These are phyloP conservation scores for Puffinus mauretanicus DNA, from an alignment of 2,113 vertebrate species.

Conservation along the genomic window DNA sequence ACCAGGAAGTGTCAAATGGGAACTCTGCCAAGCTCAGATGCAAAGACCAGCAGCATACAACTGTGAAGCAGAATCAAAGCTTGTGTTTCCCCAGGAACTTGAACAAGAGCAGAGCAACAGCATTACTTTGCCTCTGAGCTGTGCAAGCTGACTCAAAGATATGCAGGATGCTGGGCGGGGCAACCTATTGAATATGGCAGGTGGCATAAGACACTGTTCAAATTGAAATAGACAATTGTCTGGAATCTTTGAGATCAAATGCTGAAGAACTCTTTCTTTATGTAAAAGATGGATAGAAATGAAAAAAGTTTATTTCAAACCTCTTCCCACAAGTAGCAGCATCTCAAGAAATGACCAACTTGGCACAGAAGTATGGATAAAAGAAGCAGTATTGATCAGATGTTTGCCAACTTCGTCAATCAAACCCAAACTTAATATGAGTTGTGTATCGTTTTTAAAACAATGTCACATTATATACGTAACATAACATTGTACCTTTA, in stretches of 20 bases:
- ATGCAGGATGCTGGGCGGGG: neutral
- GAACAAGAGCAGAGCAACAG: neutral
- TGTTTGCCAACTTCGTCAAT: neutral
- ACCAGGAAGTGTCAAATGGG: neutral
- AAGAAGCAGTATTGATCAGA: neutral
- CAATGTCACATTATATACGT: neutral
- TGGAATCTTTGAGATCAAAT: neutral
- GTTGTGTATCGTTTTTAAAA: neutral
- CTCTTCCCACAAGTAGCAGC: neutral
- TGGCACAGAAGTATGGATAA: neutral
- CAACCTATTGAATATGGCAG: neutral
- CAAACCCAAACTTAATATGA: neutral
- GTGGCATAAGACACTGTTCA: neutral
- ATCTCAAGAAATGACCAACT: neutral
- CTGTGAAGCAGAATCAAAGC: neutral
- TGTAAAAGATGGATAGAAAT: neutral
- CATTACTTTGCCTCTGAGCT: neutral
- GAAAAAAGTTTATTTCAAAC: neutral
- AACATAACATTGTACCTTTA: slow-evolving; percentile 80
- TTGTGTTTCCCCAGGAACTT: neutral
- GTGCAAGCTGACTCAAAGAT: neutral
- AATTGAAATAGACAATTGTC: neutral
- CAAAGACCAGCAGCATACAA: neutral
- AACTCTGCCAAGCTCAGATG: neutral
- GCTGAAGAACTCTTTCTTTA: neutral